phyloP scores from a whole-genome alignment of 2,113 vertebrate genomes.

The Gobio gobio region DNA sequence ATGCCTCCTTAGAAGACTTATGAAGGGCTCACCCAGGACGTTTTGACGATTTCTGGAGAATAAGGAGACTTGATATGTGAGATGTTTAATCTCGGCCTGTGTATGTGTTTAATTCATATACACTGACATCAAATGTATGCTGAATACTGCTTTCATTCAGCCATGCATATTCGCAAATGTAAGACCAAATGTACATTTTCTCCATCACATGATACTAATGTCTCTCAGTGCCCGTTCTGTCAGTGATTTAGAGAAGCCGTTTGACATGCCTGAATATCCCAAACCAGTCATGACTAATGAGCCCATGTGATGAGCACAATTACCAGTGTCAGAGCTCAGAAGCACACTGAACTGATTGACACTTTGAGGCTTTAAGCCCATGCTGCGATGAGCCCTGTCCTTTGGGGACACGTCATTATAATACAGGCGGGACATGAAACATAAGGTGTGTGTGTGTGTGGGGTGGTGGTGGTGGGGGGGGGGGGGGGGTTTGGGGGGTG shows the following conservation, averaged over 20 bases:
- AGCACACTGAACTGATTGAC: slow-evolving; percentile 19
- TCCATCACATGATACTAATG: neutral
- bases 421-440: neutral
- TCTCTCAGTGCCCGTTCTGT: neutral
- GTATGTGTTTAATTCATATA: neutral
- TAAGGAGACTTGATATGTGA: slow-evolving; percentile 1
- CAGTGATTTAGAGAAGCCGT: slow-evolving; percentile 6
- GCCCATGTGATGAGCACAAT: slow-evolving; percentile 25
- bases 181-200: neutral
- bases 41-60: neutral
- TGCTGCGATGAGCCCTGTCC: slow-evolving; percentile 6
- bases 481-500: neutral
- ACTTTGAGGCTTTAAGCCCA: neutral
- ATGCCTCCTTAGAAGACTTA: neutral
- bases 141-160: neutral
- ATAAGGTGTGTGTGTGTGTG: neutral
- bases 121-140: neutral
- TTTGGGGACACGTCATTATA: slow-evolving; percentile 10
- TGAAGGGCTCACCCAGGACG: slow-evolving; percentile 8
- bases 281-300: slow-evolving; percentile 19
- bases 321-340: slow-evolving; percentile 20
- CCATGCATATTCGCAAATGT: neutral
- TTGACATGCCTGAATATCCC: slow-evolving; percentile 10
- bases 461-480: no score
- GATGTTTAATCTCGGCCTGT: neutral